Evolutionary conservation across 2,113 vertebrate genomes (phyloP).

Genomic region (Hippopotamus amphibius): DNA sequence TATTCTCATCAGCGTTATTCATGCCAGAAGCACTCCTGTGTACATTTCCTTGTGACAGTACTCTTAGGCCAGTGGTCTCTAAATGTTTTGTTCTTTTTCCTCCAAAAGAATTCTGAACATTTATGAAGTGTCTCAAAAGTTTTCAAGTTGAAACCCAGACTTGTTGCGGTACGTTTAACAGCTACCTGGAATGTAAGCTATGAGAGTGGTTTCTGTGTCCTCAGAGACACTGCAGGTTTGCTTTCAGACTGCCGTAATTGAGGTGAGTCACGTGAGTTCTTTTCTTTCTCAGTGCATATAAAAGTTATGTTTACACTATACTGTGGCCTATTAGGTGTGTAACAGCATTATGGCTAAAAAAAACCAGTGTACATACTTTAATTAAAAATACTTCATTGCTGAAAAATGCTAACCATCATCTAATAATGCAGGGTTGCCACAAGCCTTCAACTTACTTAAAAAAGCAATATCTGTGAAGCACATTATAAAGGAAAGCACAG

Average conservation of each 20-base stretch:
- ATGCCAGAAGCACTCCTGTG: accelerated
- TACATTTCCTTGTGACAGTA: accelerated
- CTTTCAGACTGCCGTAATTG: no score
- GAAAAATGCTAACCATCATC: neutral
- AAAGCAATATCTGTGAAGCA: neutral
- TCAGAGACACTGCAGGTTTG: no score
- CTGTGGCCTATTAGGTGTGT: neutral
- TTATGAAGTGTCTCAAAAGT: neutral
- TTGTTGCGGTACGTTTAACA: accelerated
- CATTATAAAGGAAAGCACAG: neutral
- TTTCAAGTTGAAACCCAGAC: neutral
- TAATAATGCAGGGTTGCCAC: neutral
- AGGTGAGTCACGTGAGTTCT: neutral
- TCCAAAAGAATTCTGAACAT: neutral
- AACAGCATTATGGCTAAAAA: neutral
- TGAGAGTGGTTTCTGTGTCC: accelerated
- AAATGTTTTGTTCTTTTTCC: neutral
- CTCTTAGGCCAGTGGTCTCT: accelerated
- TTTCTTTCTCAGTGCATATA: neutral
- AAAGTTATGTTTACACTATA: neutral
- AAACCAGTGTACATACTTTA: neutral
- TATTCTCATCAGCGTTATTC: neutral
- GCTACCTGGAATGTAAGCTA: accelerated
- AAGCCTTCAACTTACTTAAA: neutral
- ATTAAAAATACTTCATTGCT: neutral